A percentile compares a stretch with the other conserved stretches of the same genome.
Conservation (phyloP, 2,888 invertebrate species). For the Geophilus truncorum region DNA sequence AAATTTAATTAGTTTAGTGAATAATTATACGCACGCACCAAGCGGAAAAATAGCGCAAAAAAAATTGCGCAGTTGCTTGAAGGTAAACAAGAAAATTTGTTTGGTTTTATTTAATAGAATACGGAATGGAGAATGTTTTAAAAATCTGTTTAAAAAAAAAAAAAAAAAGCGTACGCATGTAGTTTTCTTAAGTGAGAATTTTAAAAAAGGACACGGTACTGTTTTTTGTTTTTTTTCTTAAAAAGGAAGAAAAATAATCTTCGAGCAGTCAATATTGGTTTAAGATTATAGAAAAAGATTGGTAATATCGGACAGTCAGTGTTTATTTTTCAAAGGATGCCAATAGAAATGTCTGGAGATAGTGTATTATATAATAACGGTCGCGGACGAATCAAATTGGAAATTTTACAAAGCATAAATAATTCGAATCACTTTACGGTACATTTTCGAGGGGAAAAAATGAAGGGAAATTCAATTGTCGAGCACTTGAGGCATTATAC, state of each 20-base stretch:
- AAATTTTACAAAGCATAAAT: neutral
- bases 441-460: neutral
- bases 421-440: neutral
- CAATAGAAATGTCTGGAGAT: neutral
- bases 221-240: neutral
- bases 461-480: neutral
- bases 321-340: neutral
- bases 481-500: neutral
- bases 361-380: neutral
- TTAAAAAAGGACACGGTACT: neutral
- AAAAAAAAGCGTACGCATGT: neutral
- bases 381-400: neutral
- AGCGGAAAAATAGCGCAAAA: neutral
- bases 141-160: no score
- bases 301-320: neutral
- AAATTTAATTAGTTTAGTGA: neutral
- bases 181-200: neutral
- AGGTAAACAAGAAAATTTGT: neutral
- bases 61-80: neutral
- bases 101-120: neutral
- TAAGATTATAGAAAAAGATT: neutral
- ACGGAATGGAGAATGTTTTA: neutral
- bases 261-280: neutral
- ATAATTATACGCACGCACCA: neutral
- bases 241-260: neutral